Evolutionary conservation across 2,113 vertebrate species (phyloP).

Genomic region (Circaetus gallicus): DNA sequence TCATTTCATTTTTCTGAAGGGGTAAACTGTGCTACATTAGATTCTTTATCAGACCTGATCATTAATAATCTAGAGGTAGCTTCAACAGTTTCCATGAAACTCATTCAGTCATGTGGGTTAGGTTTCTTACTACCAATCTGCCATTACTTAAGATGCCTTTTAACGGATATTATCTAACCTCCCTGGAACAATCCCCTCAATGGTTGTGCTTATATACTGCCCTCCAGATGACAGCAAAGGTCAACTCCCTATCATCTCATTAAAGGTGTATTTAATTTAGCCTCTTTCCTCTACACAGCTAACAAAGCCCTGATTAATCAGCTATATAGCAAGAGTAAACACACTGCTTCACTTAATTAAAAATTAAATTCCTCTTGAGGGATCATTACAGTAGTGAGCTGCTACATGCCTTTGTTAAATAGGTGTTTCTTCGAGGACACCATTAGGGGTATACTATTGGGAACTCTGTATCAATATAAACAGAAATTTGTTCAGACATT

Average conservation of each 20-base stretch:
- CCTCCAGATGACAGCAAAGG: slow-evolving; percentile 50
- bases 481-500: slow-evolving; percentile 41
- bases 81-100: neutral
- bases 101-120: neutral
- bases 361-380: slow-evolving; percentile 75
- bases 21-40: neutral
- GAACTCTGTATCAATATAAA: slow-evolving; percentile 22
- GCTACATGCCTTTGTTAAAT: slow-evolving; percentile 29
- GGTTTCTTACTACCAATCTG: neutral
- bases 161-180: neutral
- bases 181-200: neutral
- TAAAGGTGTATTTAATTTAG: slow-evolving; percentile 67
- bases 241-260: slow-evolving; percentile 60
- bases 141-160: neutral
- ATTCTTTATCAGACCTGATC: neutral
- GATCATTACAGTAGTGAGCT: slow-evolving; percentile 48
- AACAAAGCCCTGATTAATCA: slow-evolving; percentile 69
- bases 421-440: slow-evolving; percentile 56
- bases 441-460: neutral
- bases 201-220: neutral
- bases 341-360: slow-evolving; percentile 73
- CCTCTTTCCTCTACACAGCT: slow-evolving; percentile 43
- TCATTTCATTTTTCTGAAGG: neutral
- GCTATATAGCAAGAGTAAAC: slow-evolving; percentile 66
- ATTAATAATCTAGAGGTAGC: neutral